A percentile compares a stretch with the other conserved stretches of the same genome.
These are phyloP conservation scores for Drosophila subobscura DNA, from an alignment of 1,140 invertebrate species.

Conservation along the genomic window DNA sequence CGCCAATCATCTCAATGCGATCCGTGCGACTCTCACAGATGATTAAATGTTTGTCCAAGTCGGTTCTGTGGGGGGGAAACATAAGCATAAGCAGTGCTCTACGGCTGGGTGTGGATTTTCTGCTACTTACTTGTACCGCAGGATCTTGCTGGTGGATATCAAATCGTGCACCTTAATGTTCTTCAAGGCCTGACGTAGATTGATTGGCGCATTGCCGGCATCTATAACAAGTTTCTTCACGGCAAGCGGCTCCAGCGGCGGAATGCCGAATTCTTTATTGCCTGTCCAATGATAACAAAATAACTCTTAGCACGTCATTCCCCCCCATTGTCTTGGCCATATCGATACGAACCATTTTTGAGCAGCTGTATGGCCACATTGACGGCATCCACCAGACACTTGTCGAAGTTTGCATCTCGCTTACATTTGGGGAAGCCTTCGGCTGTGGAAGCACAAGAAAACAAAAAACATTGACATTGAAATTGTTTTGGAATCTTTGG, in stretches of 20 bases:
- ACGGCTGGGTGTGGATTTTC: slow-evolving; percentile 3
- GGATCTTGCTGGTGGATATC: slow-evolving; percentile 82
- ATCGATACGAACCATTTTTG: slow-evolving; percentile 61
- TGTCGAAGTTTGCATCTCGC: slow-evolving; percentile 79
- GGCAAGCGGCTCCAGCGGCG: slow-evolving; percentile 78
- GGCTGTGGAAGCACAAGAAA: slow-evolving; percentile 43
- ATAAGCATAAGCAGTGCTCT: background rate
- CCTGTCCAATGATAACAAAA: slow-evolving; percentile 51
- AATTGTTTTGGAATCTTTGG: slow-evolving; percentile 16
- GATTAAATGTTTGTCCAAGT: slow-evolving; percentile 83
- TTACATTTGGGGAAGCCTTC: slow-evolving; percentile 76
- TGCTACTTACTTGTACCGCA: slow-evolving; percentile 68
- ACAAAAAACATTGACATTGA: slow-evolving; percentile 62
- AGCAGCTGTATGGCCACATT: slow-evolving; percentile 74
- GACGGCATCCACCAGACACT: slow-evolving; percentile 80
- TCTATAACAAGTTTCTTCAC: slow-evolving; percentile 82
- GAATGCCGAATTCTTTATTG: slow-evolving; percentile 80
- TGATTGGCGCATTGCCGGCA: slow-evolving; percentile 83
- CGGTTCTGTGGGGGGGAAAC: slow-evolving; percentile 72
- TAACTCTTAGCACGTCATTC: background rate
- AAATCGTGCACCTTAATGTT: slow-evolving; percentile 85
- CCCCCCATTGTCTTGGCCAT: background rate
- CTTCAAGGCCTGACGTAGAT: slow-evolving; percentile 85
- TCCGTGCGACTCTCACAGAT: slow-evolving; percentile 84
- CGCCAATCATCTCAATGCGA: slow-evolving; percentile 86